Percentiles rank a stretch among this genome's conserved stretches.
phyloP scores from a whole-genome alignment of 2,888 invertebrate species.

The Lepidonotus clava region DNA sequence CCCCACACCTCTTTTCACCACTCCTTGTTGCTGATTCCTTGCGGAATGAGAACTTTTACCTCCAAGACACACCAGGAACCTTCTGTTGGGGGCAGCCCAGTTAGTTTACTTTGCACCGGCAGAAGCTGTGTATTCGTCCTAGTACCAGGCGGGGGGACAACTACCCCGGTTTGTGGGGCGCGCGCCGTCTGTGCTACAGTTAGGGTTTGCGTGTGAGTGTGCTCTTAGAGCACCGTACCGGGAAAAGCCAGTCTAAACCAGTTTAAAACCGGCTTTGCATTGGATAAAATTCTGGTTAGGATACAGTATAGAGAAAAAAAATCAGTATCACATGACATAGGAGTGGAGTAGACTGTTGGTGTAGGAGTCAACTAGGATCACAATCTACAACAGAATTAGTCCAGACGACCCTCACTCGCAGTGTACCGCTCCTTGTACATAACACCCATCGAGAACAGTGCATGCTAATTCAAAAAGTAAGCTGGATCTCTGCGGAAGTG shows the following conservation, averaged over 20 bases:
- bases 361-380: slow-evolving; percentile 15
- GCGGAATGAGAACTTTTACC: not conserved
- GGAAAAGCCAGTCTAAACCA: slow-evolving; percentile 47
- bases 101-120: slow-evolving; percentile 19
- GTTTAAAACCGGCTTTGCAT: slow-evolving; percentile 46
- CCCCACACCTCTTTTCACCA: not conserved
- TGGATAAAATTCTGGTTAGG: slow-evolving; percentile 45
- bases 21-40: not conserved
- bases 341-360: not conserved
- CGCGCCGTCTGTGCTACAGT: not conserved
- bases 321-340: slow-evolving; percentile 37
- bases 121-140: slow-evolving; percentile 16
- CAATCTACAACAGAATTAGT: slow-evolving; percentile 46
- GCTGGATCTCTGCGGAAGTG: slow-evolving; percentile 34
- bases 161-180: not conserved
- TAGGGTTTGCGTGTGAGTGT: slow-evolving; percentile 46
- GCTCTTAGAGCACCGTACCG: slow-evolving; percentile 46
- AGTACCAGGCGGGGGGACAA: slow-evolving; percentile 8
- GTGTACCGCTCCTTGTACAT: not conserved
- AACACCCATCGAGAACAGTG: slow-evolving; percentile 1
- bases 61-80: slow-evolving; percentile 11
- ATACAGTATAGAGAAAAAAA: slow-evolving; percentile 48
- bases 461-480: slow-evolving; percentile 11
- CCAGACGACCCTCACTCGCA: slow-evolving; percentile 35
- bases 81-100: slow-evolving; percentile 13